Conservation (phyloP, 2,113 vertebrate genomes). For the Motacilla alba region DNA sequence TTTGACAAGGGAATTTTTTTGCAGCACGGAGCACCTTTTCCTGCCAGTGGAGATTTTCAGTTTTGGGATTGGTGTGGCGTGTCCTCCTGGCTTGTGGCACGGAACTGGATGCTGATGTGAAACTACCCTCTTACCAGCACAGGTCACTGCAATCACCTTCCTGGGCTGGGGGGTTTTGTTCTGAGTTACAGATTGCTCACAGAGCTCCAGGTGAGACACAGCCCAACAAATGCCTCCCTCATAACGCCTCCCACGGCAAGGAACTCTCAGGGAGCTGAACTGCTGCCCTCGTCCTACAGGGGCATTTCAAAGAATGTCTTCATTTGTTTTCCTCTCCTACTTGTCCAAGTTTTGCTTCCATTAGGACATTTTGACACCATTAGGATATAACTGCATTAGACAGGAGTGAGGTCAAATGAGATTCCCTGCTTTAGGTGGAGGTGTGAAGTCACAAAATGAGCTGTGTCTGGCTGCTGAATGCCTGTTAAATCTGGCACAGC, state of each 20-base stretch:
- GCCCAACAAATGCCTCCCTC: neutral
- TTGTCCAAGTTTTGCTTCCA: neutral
- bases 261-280: neutral
- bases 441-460: neutral
- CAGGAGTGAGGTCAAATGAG: neutral
- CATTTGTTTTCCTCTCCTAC: neutral
- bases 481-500: neutral
- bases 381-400: neutral
- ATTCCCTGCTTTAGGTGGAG: neutral
- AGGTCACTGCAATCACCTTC: too few relatives aligned
- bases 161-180: too few relatives aligned
- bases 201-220: too few relatives aligned
- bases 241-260: neutral
- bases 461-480: neutral
- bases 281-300: neutral
- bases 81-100: too few relatives aligned
- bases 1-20: neutral
- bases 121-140: too few relatives aligned
- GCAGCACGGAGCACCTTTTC: too few relatives aligned
- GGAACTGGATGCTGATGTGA: too few relatives aligned
- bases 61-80: too few relatives aligned
- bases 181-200: too few relatives aligned
- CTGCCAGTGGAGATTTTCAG: too few relatives aligned
- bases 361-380: neutral
- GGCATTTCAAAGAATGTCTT: neutral